Evolutionary conservation across 2,888 invertebrate genomes (phyloP).

Genomic region (Lacanobia oleracea): DNA sequence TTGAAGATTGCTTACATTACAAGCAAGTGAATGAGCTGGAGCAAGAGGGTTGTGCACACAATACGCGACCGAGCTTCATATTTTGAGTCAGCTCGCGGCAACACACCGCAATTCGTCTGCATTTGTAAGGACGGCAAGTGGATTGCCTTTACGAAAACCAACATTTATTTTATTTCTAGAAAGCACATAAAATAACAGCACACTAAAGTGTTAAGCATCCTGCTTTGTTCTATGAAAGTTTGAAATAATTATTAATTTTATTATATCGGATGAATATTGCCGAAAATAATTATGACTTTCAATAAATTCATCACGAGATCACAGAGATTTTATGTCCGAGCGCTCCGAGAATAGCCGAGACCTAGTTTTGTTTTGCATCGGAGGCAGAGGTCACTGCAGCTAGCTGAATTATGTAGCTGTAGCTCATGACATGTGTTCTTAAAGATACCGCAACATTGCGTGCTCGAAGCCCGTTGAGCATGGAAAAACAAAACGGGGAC

Average conservation of each 20-base stretch:
- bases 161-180: conserved; percentile 3
- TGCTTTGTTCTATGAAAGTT: neutral
- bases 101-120: conserved; percentile 32
- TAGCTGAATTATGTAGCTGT: conserved; percentile 66
- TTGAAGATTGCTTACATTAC: conserved; percentile 31
- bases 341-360: conserved; percentile 76
- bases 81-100: conserved; percentile 31
- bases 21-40: conserved; percentile 10
- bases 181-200: neutral
- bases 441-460: conserved; percentile 77
- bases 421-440: conserved; percentile 68
- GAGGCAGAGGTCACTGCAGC: conserved; percentile 77
- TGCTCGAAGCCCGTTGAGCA: conserved; percentile 67
- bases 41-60: conserved; percentile 46
- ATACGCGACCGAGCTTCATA: conserved; percentile 40
- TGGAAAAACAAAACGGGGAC: conserved; percentile 63
- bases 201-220: neutral
- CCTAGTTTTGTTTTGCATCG: conserved; percentile 76
- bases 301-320: conserved; percentile 53
- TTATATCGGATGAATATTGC: conserved; percentile 1
- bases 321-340: conserved; percentile 69
- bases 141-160: conserved; percentile 18
- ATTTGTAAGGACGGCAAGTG: conserved; percentile 23
- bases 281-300: conserved; percentile 40
- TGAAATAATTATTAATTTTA: neutral